A percentile compares a stretch with the other conserved stretches of the same genome.
Conservation (phyloP, 2,797 vertebrate species). For the Phalanger gymnotis region DNA sequence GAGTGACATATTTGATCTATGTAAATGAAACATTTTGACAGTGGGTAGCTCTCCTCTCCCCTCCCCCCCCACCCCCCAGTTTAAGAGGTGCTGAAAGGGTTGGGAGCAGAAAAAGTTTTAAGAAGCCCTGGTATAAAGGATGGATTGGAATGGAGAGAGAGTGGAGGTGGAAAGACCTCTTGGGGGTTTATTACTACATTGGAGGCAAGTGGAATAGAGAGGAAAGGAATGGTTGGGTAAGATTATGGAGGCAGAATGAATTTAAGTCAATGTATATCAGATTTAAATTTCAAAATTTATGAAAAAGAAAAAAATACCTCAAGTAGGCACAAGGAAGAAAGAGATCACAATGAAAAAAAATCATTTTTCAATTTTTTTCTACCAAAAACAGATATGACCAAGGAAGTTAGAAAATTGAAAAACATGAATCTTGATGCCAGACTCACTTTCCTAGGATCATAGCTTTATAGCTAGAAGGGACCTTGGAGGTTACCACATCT, state of each 20-base stretch:
- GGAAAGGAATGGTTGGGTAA: background rate
- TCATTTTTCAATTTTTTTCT: background rate
- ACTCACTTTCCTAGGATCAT: background rate
- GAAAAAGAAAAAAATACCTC: background rate
- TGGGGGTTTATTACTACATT: background rate
- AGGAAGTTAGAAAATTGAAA: background rate
- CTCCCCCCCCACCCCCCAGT: no score
- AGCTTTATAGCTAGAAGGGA: background rate
- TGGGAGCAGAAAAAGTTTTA: no score
- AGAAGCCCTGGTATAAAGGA: background rate
- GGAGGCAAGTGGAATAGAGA: background rate
- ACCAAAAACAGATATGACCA: background rate
- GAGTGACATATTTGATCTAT: background rate
- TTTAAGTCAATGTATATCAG: background rate
- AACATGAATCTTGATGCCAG: background rate
- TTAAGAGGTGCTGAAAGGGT: no score
- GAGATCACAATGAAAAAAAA: background rate
- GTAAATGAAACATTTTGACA: background rate
- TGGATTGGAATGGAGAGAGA: background rate
- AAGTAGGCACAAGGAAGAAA: background rate
- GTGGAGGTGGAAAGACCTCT: background rate
- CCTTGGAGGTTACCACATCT: background rate
- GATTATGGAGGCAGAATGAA: background rate
- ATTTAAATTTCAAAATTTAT: background rate
- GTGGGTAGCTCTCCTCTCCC: no score